phyloP scores from a whole-genome alignment of 2,888 invertebrate species.

The Apotomis turbidana region DNA sequence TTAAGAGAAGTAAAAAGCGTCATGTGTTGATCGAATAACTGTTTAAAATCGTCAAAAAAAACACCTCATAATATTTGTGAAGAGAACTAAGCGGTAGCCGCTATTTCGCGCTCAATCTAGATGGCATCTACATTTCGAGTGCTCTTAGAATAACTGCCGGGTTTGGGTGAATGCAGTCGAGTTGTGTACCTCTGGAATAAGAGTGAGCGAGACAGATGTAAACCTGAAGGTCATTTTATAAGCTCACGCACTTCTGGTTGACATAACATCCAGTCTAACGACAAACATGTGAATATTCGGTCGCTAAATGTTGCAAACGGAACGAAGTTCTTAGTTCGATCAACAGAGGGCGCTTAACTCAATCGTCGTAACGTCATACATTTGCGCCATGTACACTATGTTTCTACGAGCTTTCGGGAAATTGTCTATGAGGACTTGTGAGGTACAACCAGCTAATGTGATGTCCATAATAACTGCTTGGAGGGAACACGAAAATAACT shows the following conservation, averaged over 20 bases:
- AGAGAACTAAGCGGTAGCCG: neutral
- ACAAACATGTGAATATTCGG: no score
- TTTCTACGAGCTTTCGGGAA: conserved; percentile 62
- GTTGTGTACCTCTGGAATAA: no score
- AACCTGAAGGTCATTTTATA: no score
- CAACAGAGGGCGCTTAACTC: neutral
- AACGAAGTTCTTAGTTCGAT: neutral
- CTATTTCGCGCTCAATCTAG: no score
- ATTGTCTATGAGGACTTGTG: conserved; percentile 72
- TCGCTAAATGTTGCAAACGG: neutral
- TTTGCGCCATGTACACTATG: neutral
- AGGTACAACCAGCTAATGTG: conserved; percentile 70
- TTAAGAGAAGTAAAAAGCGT: neutral
- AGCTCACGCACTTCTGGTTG: no score
- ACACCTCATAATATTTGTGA: neutral
- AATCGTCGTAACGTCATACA: neutral
- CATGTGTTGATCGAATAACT: conserved; percentile 10
- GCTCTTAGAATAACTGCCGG: no score
- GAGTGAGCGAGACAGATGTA: no score
- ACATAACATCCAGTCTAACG: no score
- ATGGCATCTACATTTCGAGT: no score
- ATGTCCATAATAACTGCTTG: conserved; percentile 64
- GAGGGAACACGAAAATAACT: conserved; percentile 36
- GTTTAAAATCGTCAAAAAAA: neutral
- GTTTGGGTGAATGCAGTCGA: no score